phyloP scores from a whole-genome alignment of 1,140 invertebrate species.

The Drosophila pachea region DNA sequence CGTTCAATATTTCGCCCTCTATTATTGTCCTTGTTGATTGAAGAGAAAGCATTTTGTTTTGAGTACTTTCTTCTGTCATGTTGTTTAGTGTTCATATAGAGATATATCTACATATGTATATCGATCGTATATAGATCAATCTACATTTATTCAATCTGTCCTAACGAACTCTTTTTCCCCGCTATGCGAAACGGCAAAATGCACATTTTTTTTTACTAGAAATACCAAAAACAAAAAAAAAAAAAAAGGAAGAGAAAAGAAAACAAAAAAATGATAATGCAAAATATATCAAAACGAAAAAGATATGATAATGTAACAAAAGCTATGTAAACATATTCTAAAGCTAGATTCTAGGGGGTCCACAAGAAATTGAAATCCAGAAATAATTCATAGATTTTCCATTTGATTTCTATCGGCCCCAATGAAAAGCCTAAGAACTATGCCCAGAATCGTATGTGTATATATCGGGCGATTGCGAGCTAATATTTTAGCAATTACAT shows the following conservation, averaged over 20 bases:
- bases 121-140: slow-evolving; percentile 16
- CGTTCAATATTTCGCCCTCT: neutral
- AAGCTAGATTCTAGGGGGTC: slow-evolving; percentile 39
- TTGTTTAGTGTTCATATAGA: slow-evolving; percentile 29
- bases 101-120: slow-evolving; percentile 17
- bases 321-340: slow-evolving; percentile 39
- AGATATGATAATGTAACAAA: slow-evolving; percentile 25
- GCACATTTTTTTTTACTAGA: slow-evolving; percentile 39
- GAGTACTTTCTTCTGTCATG: neutral
- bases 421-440: neutral
- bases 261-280: neutral
- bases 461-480: slow-evolving; percentile 23
- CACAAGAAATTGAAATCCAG: slow-evolving; percentile 1
- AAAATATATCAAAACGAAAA: slow-evolving; percentile 7
- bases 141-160: slow-evolving; percentile 31
- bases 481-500: neutral
- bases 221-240: slow-evolving; percentile 19
- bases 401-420: slow-evolving; percentile 1
- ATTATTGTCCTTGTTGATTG: neutral
- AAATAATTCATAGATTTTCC: neutral
- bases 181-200: slow-evolving; percentile 2
- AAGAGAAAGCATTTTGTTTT: slow-evolving; percentile 2
- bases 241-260: neutral
- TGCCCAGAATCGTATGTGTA: slow-evolving; percentile 24
- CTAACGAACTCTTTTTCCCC: slow-evolving; percentile 31